These are phyloP conservation scores for Zhuqinia jingwanae DNA, from an alignment of 2,888 invertebrate genomes.

Conservation along the genomic window DNA sequence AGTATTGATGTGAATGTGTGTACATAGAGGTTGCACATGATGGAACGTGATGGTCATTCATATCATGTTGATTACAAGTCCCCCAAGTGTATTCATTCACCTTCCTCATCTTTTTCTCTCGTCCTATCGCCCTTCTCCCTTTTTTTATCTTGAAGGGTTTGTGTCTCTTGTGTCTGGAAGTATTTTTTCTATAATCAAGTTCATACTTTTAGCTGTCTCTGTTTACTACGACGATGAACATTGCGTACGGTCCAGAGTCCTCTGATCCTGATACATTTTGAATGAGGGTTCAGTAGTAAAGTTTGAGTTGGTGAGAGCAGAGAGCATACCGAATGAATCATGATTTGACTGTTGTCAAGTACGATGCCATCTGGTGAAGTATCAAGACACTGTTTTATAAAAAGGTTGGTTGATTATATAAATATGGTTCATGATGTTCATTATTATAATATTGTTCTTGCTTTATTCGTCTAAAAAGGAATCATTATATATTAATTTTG, in stretches of 20 bases:
- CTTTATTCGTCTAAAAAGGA: too few species aligned
- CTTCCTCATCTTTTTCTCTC: background rate
- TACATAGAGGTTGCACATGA: constrained; percentile 41
- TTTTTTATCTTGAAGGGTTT: background rate
- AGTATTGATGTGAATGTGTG: background rate
- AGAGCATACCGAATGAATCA: too few species aligned
- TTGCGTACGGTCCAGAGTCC: too few species aligned
- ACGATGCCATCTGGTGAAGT: background rate
- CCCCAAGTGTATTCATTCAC: constrained; percentile 1
- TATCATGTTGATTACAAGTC: constrained; percentile 33
- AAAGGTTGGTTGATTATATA: too few species aligned
- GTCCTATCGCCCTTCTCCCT: background rate
- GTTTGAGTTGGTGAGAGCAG: too few species aligned
- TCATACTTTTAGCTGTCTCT: too few species aligned
- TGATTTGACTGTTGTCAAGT: background rate
- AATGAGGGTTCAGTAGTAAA: too few species aligned
- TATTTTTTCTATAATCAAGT: background rate
- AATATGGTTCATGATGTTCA: background rate
- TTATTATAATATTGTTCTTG: too few species aligned
- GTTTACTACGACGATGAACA: too few species aligned
- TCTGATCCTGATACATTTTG: too few species aligned
- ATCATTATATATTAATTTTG: too few species aligned
- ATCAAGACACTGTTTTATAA: background rate
- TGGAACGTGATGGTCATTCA: constrained; percentile 66
- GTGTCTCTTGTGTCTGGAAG: background rate